phyloP scores from a whole-genome alignment of 1,140 invertebrate genomes.

The Steinernema feltiae region DNA sequence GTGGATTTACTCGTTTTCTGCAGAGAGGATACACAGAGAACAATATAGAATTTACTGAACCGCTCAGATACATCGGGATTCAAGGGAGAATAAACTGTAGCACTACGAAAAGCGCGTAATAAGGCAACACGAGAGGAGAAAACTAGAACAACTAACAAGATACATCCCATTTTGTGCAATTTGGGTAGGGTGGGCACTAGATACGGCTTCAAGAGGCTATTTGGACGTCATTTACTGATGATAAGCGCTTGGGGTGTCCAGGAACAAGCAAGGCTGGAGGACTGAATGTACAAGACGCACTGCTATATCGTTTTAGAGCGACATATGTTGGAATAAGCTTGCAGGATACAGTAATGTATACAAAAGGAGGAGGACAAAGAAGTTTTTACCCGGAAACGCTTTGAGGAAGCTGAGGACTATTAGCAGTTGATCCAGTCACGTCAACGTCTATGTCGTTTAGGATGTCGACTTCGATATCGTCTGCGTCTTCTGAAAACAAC shows the following conservation, averaged over 20 bases:
- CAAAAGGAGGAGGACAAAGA: neutral
- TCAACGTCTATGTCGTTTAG: neutral
- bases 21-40: neutral
- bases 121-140: neutral
- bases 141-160: conserved; percentile 4
- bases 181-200: too few species aligned
- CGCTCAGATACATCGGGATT: neutral
- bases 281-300: too few species aligned
- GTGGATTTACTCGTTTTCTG: too few species aligned
- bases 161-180: neutral
- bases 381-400: neutral
- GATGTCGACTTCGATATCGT: neutral
- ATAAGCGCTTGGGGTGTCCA: too few species aligned
- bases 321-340: too few species aligned
- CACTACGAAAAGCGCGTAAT: neutral
- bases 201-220: too few species aligned
- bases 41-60: neutral
- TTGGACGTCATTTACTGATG: too few species aligned
- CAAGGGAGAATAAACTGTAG: neutral
- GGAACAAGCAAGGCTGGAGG: too few species aligned
- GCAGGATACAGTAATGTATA: too few species aligned
- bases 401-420: neutral
- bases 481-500: neutral
- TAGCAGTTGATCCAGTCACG: neutral
- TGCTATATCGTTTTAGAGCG: too few species aligned